Evolutionary conservation across 2,797 vertebrate species (phyloP).

Genomic region (Melanotaenia parkinsoni): DNA sequence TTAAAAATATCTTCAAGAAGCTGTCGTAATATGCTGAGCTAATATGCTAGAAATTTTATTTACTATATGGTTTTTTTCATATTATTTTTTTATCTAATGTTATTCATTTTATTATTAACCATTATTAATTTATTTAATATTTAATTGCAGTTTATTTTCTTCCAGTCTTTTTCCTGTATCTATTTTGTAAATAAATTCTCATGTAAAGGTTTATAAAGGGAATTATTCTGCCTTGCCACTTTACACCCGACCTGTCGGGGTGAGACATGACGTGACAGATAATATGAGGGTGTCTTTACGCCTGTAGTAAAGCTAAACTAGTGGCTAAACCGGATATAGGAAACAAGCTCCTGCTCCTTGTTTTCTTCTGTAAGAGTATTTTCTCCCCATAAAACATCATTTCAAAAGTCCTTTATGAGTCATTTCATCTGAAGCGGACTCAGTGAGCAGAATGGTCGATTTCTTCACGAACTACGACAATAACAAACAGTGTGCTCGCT

Average conservation of each 20-base stretch:
- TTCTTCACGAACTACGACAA: slow-evolving; percentile 23
- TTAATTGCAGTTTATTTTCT: background rate
- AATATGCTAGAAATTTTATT: too few species aligned
- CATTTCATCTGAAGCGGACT: background rate
- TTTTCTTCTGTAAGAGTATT: background rate
- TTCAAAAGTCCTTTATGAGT: background rate
- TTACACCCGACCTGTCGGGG: background rate
- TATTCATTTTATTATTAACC: too few species aligned
- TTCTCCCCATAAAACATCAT: background rate
- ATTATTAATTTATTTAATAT: too few species aligned
- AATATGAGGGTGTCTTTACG: background rate
- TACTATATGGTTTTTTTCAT: too few species aligned
- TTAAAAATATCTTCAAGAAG: too few species aligned
- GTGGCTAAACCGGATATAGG: background rate
- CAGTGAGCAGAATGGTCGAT: slow-evolving; percentile 15
- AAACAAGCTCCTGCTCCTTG: background rate
- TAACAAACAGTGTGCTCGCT: slow-evolving; percentile 26
- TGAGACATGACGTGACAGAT: slow-evolving; percentile 8
- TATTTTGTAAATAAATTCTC: too few species aligned
- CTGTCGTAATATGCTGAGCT: too few species aligned
- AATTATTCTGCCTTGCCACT: too few species aligned
- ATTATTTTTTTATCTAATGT: too few species aligned
- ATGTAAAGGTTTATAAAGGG: too few species aligned
- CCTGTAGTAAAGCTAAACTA: too few species aligned
- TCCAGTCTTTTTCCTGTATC: background rate